Evolutionary conservation across 2,888 invertebrate genomes (phyloP).

Genomic region (Volucella zonaria): DNA sequence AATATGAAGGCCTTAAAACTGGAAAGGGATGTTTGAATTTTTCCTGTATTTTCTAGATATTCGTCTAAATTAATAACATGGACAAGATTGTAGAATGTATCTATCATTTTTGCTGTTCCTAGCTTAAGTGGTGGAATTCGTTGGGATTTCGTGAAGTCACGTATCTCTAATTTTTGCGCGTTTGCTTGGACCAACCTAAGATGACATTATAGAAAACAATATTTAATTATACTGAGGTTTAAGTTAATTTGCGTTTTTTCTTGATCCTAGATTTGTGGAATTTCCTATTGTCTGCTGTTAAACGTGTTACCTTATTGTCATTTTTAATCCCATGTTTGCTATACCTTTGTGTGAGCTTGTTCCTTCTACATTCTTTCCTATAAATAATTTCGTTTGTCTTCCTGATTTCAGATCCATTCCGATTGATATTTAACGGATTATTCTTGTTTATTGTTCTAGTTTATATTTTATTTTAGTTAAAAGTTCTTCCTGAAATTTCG

Average conservation of each 20-base stretch:
- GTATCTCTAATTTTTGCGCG: no score
- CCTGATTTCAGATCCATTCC: slow-evolving; percentile 38
- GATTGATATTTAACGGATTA: slow-evolving; percentile 51
- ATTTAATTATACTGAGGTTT: no score
- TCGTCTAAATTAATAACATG: slow-evolving; percentile 7
- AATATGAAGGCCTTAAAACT: not conserved
- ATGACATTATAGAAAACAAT: no score
- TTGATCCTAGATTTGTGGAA: no score
- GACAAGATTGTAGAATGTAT: not conserved
- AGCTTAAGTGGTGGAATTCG: no score
- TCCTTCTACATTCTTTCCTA: slow-evolving; percentile 56
- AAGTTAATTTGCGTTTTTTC: no score
- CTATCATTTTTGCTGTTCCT: not conserved
- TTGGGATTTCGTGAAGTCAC: no score
- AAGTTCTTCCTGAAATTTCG: slow-evolving; percentile 44
- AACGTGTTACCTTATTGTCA: no score
- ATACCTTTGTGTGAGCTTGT: slow-evolving; percentile 9
- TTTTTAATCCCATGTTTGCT: slow-evolving; percentile 3
- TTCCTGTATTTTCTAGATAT: slow-evolving; percentile 4
- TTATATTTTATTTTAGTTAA: slow-evolving; percentile 53
- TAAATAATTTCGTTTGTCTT: slow-evolving; percentile 48
- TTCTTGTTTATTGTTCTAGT: slow-evolving; percentile 28
- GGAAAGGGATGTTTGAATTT: not conserved
- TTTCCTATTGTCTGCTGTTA: no score
- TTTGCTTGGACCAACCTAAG: no score